These are phyloP conservation scores for Pangasius mekongensis DNA, from an alignment of 2,797 vertebrate species.

Conservation along the genomic window DNA sequence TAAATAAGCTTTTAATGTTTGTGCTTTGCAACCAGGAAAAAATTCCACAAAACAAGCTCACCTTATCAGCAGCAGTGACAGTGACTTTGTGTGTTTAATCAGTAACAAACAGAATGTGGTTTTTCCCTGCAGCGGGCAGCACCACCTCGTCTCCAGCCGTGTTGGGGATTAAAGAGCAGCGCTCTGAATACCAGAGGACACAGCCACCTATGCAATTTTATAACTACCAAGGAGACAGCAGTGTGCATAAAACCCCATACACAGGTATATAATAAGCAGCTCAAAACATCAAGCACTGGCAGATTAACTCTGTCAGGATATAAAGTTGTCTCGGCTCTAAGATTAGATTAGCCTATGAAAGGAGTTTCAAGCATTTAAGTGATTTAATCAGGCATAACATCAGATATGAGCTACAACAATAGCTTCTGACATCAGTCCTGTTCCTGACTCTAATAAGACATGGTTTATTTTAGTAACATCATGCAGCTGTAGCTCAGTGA, in stretches of 20 bases:
- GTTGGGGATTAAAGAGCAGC: constrained; percentile 91
- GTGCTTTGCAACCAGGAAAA: neutral
- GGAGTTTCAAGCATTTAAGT: neutral
- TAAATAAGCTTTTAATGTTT: neutral
- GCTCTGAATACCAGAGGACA: constrained; percentile 88
- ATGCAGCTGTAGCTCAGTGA: neutral
- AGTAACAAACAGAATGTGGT: constrained; percentile 16
- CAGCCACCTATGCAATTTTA: constrained; percentile 97
- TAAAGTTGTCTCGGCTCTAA: neutral
- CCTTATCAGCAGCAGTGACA: constrained; percentile 8
- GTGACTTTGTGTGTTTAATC: constrained; percentile 5
- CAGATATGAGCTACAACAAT: neutral
- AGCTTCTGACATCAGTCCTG: neutral
- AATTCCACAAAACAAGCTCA: neutral
- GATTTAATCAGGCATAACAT: constrained; percentile 8
- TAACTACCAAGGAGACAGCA: constrained; percentile 89
- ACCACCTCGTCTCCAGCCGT: constrained; percentile 93
- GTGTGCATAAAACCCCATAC: constrained; percentile 87
- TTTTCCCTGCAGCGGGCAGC: constrained; percentile 83
- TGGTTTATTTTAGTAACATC: neutral
- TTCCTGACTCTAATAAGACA: neutral
- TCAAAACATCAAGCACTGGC: neutral
- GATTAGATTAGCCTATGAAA: constrained; percentile 5
- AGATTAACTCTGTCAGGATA: neutral
- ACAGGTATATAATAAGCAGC: constrained; percentile 78